Conservation (phyloP, 2,113 vertebrate species). For the Eurypyga helias region DNA sequence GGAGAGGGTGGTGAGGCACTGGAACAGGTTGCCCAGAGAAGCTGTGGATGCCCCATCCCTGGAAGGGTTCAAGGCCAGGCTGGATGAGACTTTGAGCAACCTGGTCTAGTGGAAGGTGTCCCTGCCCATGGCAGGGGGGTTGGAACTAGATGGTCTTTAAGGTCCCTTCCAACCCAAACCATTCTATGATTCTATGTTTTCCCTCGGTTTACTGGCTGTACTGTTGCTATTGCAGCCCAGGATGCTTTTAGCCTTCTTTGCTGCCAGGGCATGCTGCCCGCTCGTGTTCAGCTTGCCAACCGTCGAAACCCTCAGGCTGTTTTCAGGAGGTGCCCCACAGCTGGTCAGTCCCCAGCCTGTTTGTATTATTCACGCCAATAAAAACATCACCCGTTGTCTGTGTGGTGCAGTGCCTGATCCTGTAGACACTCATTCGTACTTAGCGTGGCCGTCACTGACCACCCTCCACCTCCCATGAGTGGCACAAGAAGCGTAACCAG, state of each 20-base stretch:
- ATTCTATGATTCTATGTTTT: too few relatives aligned
- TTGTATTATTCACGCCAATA: not conserved
- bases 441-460: not conserved
- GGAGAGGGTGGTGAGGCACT: too few relatives aligned
- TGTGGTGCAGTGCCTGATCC: not conserved
- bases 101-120: too few relatives aligned
- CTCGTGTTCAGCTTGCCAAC: not conserved
- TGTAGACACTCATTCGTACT: not conserved
- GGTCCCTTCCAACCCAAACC: too few relatives aligned
- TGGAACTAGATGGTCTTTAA: too few relatives aligned
- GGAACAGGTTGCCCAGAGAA: too few relatives aligned
- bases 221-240: not conserved
- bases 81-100: too few relatives aligned
- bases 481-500: not conserved
- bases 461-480: accelerated
- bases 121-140: too few relatives aligned
- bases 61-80: too few relatives aligned
- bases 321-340: not conserved
- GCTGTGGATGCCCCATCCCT: too few relatives aligned
- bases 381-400: not conserved
- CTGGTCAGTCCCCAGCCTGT: not conserved
- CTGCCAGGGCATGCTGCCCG: not conserved
- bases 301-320: too few relatives aligned
- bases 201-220: not conserved
- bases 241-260: not conserved